phyloP scores from a whole-genome alignment of 2,797 vertebrate genomes.

The Pangasius krempfi region DNA sequence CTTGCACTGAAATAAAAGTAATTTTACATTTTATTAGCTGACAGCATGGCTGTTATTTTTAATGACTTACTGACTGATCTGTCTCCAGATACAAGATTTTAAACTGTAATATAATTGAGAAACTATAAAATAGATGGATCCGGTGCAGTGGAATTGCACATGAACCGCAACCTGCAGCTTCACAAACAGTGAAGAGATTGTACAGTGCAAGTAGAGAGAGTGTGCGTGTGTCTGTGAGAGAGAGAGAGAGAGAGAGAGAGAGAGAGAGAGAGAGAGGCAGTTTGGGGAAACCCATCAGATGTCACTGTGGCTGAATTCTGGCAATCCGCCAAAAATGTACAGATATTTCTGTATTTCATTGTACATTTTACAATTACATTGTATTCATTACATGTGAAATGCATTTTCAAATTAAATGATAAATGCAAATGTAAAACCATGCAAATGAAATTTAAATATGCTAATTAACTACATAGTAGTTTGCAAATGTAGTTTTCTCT shows the following conservation, averaged over 20 bases:
- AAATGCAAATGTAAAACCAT: neutral
- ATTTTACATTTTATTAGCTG: neutral
- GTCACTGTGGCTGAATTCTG: neutral
- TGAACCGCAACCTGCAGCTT: neutral
- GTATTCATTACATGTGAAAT: neutral
- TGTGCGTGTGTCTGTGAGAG: neutral
- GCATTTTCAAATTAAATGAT: neutral
- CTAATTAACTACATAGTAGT: neutral
- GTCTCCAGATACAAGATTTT: neutral
- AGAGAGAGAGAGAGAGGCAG: neutral
- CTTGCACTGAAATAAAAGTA: neutral
- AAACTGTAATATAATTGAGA: neutral
- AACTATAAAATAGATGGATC: constrained; percentile 5
- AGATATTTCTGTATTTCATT: neutral
- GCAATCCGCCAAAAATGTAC: neutral
- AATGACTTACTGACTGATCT: constrained; percentile 13
- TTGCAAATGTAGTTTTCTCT: neutral
- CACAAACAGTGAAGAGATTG: neutral
- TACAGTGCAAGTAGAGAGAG: neutral
- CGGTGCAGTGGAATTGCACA: neutral
- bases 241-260: neutral
- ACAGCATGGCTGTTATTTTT: constrained; percentile 11
- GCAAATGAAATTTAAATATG: neutral
- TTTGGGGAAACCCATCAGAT: neutral
- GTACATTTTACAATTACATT: too few species aligned